A percentile compares a stretch with the other conserved stretches of the same genome.
Evolutionary conservation across 2,113 vertebrate genomes (phyloP).

Genomic region (Ursus arctos): DNA sequence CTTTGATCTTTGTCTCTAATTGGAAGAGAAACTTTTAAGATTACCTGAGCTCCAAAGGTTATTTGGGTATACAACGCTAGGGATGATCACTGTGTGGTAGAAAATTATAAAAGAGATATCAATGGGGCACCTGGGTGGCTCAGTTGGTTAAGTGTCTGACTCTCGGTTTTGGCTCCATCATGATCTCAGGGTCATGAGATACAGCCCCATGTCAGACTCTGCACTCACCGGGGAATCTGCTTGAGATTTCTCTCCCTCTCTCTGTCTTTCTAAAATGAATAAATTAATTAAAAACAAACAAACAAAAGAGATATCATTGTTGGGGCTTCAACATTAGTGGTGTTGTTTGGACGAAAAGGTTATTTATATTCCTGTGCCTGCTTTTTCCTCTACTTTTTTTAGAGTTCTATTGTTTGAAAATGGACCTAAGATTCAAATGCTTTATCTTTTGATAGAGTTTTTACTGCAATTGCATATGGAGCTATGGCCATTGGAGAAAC

Average conservation of each 20-base stretch:
- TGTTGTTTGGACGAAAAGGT: background rate
- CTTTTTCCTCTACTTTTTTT: slow-evolving; percentile 21
- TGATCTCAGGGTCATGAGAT: background rate
- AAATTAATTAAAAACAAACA: background rate
- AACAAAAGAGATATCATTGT: background rate
- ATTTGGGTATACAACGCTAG: background rate
- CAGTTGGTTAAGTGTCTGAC: background rate
- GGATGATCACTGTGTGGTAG: background rate
- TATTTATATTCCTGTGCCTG: background rate
- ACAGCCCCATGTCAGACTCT: background rate
- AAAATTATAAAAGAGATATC: background rate
- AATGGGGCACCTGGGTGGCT: background rate
- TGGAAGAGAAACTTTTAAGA: slow-evolving; percentile 51
- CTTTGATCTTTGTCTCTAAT: slow-evolving; percentile 54
- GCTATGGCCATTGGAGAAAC: slow-evolving; percentile 82
- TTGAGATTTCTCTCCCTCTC: background rate
- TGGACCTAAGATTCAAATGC: slow-evolving; percentile 12
- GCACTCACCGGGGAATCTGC: background rate
- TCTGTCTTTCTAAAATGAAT: background rate
- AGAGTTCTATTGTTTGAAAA: background rate
- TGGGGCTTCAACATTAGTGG: background rate
- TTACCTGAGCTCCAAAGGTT: background rate
- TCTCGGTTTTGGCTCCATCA: background rate
- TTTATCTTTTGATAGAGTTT: slow-evolving; percentile 79
- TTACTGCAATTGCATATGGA: slow-evolving; percentile 81